Evolutionary conservation across 2,888 invertebrate species (phyloP).

Genomic region (Cabera pusaria): DNA sequence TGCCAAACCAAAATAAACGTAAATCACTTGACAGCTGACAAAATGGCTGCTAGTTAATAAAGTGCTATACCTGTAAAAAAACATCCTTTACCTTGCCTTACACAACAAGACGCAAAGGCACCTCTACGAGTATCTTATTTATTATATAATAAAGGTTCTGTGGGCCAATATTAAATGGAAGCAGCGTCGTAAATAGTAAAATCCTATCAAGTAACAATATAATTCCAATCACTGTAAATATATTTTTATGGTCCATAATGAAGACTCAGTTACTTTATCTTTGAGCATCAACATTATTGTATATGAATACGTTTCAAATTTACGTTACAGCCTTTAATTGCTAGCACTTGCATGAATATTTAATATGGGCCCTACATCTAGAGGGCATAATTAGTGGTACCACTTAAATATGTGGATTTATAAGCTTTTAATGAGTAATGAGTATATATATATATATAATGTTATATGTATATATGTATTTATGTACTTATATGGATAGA

Average conservation of each 20-base stretch:
- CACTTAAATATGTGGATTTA: too few relatives aligned
- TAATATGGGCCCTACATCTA: not conserved
- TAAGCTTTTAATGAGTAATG: too few relatives aligned
- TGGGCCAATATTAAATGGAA: too few relatives aligned
- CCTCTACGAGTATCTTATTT: too few relatives aligned
- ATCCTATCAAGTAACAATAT: constrained; percentile 7
- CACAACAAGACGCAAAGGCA: too few relatives aligned
- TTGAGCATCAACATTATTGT: constrained; percentile 11
- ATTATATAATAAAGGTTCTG: too few relatives aligned
- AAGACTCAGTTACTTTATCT: constrained; percentile 6
- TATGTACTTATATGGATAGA: too few relatives aligned
- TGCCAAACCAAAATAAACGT: constrained; percentile 11
- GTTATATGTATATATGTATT: too few relatives aligned
- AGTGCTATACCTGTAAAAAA: not conserved
- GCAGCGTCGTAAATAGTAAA: constrained; percentile 6
- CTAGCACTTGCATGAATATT: constrained; percentile 7
- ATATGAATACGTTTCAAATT: constrained; percentile 10
- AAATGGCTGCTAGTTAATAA: too few relatives aligned
- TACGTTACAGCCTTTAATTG: constrained; percentile 6
- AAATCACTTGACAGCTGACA: too few relatives aligned
- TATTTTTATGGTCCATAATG: constrained; percentile 26
- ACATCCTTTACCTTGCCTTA: too few relatives aligned
- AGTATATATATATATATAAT: too few relatives aligned
- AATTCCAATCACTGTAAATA: constrained; percentile 20
- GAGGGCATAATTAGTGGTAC: not conserved